Evolutionary conservation across 2,113 vertebrate species (phyloP).

Genomic region (Anser brachyrhynchus): DNA sequence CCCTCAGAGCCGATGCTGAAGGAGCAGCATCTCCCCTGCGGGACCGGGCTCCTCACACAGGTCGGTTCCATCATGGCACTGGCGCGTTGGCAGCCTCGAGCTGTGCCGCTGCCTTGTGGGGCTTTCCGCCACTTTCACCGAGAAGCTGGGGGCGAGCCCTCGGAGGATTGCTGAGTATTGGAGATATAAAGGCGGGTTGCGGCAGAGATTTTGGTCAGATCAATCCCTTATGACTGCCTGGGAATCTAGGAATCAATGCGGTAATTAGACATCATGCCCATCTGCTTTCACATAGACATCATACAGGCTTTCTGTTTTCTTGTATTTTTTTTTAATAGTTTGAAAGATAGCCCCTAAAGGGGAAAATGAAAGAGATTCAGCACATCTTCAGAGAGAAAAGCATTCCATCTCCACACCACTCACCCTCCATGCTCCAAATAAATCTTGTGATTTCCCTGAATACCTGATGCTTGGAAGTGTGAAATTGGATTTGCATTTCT

Average conservation of each 20-base stretch:
- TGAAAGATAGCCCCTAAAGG: neutral
- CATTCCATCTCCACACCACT: neutral
- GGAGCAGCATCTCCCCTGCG: neutral
- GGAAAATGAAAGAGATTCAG: neutral
- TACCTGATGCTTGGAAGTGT: neutral
- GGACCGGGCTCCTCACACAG: neutral
- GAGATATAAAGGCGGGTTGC: neutral
- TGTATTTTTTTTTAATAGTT: neutral
- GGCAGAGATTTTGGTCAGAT: neutral
- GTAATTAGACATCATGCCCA: neutral
- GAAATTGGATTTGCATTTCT: neutral
- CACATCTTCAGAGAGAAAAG: neutral
- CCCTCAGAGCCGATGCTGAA: neutral
- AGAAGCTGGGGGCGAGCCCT: neutral
- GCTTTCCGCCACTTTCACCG: neutral
- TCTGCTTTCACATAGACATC: neutral
- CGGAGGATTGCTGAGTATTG: neutral
- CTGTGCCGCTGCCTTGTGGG: neutral
- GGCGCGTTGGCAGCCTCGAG: neutral
- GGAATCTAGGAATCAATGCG: neutral
- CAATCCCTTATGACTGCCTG: neutral
- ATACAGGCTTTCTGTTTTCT: no score
- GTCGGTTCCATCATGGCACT: accelerated
- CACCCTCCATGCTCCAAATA: neutral
- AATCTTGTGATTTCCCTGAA: neutral